A percentile compares a stretch with the other conserved stretches of the same genome.
These are phyloP conservation scores for Leucopsar rothschildi DNA, from an alignment of 2,113 vertebrate genomes.

Conservation along the genomic window DNA sequence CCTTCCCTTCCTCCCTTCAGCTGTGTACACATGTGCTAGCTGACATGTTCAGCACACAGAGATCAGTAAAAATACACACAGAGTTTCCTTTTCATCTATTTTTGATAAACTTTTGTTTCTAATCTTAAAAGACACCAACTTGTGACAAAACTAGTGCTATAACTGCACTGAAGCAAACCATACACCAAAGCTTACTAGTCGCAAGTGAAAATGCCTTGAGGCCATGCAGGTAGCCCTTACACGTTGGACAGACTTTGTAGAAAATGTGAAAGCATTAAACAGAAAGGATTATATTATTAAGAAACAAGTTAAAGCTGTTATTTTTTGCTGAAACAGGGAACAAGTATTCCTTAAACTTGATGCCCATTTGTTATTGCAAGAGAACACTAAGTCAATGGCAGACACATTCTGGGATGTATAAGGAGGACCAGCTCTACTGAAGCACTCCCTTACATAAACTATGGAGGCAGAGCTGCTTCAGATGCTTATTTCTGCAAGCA, in stretches of 20 bases:
- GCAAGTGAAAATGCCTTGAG: not conserved
- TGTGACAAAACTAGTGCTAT: not conserved
- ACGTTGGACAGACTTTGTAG: not conserved
- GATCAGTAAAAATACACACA: not conserved
- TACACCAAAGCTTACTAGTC: not conserved
- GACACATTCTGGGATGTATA: not conserved
- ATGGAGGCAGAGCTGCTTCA: not conserved
- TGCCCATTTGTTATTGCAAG: not conserved
- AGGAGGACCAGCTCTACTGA: not conserved
- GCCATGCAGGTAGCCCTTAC: not conserved
- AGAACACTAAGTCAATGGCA: not conserved
- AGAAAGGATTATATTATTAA: not conserved
- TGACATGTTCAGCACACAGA: not conserved
- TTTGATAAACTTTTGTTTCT: not conserved
- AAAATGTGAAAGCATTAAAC: not conserved
- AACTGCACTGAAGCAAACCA: not conserved
- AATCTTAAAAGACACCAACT: not conserved
- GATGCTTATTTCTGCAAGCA: not conserved
- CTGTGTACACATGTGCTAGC: not conserved
- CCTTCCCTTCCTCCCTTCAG: not conserved
- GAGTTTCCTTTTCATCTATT: not conserved
- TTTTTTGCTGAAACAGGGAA: not conserved
- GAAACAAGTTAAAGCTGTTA: not conserved
- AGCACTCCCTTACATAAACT: not conserved
- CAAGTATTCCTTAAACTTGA: not conserved